phyloP scores from a whole-genome alignment of 2,113 vertebrate species.

The Monarcha castaneiventris region DNA sequence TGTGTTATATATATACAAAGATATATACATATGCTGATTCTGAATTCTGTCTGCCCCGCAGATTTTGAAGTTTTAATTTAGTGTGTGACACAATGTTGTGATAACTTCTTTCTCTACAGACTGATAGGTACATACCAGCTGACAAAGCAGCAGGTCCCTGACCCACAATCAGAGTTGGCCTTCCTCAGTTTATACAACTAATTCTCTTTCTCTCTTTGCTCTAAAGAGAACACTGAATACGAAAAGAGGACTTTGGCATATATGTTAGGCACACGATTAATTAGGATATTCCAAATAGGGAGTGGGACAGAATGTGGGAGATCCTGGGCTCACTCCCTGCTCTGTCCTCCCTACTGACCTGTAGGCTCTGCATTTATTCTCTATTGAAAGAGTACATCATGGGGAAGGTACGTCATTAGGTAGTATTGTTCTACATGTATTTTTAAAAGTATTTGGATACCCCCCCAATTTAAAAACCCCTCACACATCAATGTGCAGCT shows the following conservation, averaged over 20 bases:
- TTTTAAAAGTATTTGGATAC: background rate
- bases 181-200: background rate
- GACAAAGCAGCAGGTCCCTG: background rate
- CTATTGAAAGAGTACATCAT: background rate
- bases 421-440: background rate
- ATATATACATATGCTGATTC: fast-evolving
- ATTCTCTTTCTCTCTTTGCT: background rate
- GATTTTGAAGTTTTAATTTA: background rate
- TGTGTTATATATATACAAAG: background rate
- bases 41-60: background rate
- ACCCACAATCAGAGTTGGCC: background rate
- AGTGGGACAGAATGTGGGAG: background rate
- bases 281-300: background rate
- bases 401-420: background rate
- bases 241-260: background rate
- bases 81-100: background rate
- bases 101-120: background rate
- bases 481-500: background rate
- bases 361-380: background rate
- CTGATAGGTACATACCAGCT: background rate
- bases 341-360: background rate
- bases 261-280: background rate
- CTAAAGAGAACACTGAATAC: background rate
- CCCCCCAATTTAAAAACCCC: fast-evolving
- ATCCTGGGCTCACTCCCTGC: background rate